A percentile compares a stretch with the other conserved stretches of the same genome.
These are phyloP conservation scores for Enteromius anoplus DNA, from an alignment of 2,797 vertebrate species.

Conservation along the genomic window DNA sequence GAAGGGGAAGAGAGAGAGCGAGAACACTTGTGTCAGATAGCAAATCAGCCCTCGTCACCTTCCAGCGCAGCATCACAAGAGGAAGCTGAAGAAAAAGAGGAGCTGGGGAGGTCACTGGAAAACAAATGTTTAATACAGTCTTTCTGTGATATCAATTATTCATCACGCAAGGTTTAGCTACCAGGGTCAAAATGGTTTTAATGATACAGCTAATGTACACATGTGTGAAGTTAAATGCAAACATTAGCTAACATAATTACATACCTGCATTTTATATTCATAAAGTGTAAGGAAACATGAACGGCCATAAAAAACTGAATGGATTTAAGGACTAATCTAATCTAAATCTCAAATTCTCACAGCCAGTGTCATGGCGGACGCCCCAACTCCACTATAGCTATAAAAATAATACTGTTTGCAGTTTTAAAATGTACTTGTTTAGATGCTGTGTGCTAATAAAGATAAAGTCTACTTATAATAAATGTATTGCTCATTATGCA, in stretches of 20 bases:
- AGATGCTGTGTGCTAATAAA: background rate
- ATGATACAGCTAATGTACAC: background rate
- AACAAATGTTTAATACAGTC: constrained; percentile 15
- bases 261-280: background rate
- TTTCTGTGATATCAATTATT: constrained; percentile 8
- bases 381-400: background rate
- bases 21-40: constrained; percentile 36
- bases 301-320: background rate
- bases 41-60: background rate
- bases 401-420: background rate
- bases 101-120: constrained; percentile 23
- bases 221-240: background rate
- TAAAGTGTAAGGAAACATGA: background rate
- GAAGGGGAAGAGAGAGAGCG: background rate
- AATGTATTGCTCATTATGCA: background rate
- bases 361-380: too few relatives aligned
- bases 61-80: constrained; percentile 4
- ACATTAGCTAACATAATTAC: constrained; percentile 3
- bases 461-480: background rate
- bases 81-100: background rate
- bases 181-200: background rate
- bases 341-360: background rate
- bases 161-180: constrained; percentile 25
- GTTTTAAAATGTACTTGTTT: background rate
- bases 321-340: background rate